phyloP scores from a whole-genome alignment of 2,888 invertebrate genomes.

The Hydrotaea cyrtoneurina region DNA sequence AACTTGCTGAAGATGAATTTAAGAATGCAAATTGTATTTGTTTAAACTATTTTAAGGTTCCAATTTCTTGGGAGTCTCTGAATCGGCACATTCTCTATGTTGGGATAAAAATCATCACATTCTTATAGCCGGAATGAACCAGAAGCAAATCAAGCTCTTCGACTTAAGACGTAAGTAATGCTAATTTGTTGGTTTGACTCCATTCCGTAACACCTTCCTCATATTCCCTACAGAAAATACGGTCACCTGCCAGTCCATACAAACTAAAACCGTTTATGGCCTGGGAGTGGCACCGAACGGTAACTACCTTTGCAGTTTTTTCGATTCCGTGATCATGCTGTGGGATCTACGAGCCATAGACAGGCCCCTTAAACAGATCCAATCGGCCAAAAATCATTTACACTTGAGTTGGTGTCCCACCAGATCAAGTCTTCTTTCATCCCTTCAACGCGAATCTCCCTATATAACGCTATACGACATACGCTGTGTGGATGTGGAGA shows the following conservation, averaged over 20 bases:
- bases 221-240: slow-evolving; percentile 83
- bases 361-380: slow-evolving; percentile 89
- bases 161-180: slow-evolving; percentile 89
- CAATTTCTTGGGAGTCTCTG: slow-evolving; percentile 90
- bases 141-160: slow-evolving; percentile 92
- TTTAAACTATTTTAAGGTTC: slow-evolving; percentile 61
- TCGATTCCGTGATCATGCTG: slow-evolving; percentile 89
- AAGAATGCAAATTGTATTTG: no score
- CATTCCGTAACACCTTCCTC: slow-evolving; percentile 13
- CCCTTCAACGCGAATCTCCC: slow-evolving; percentile 89
- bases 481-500: slow-evolving; percentile 87
- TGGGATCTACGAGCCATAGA: slow-evolving; percentile 95
- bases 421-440: slow-evolving; percentile 88
- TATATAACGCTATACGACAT: slow-evolving; percentile 93
- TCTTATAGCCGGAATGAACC: slow-evolving; percentile 93
- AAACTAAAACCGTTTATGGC: slow-evolving; percentile 91
- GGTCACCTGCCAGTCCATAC: slow-evolving; percentile 82
- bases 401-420: slow-evolving; percentile 94
- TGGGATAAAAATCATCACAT: slow-evolving; percentile 90
- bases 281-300: slow-evolving; percentile 90
- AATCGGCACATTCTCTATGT: slow-evolving; percentile 90
- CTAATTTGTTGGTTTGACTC: neutral
- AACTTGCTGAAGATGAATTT: no score
- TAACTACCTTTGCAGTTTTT: slow-evolving; percentile 91
- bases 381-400: slow-evolving; percentile 84